Evolutionary conservation across 2,113 vertebrate species (phyloP).

Genomic region (Desmodus rotundus): DNA sequence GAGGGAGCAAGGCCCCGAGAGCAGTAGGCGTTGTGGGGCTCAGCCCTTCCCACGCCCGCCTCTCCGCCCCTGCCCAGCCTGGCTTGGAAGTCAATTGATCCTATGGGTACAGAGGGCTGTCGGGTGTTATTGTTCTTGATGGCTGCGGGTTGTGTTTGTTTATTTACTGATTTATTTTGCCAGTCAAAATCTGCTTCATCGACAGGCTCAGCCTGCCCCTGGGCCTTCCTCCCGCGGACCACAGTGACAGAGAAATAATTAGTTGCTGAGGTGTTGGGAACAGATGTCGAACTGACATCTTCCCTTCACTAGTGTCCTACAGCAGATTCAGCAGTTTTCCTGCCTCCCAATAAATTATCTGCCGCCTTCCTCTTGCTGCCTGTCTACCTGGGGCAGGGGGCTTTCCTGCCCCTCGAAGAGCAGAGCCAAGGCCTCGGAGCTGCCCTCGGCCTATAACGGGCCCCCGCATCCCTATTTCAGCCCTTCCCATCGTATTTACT

Average conservation of each 20-base stretch:
- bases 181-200: constrained; percentile 62
- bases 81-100: neutral
- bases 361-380: neutral
- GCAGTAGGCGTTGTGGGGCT: neutral
- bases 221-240: neutral
- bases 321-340: constrained; percentile 62
- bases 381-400: neutral
- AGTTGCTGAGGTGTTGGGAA: constrained; percentile 67
- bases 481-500: neutral
- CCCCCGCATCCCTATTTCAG: no score
- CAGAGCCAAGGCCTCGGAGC: accelerated
- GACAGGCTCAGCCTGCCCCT: constrained; percentile 61
- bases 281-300: constrained; percentile 72
- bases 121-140: neutral
- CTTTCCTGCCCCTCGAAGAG: constrained; percentile 12
- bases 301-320: constrained; percentile 55
- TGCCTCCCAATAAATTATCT: constrained; percentile 57
- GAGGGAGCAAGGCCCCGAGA: accelerated
- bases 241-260: constrained; percentile 68
- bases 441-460: neutral
- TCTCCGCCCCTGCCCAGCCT: neutral
- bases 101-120: neutral
- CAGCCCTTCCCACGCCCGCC: accelerated
- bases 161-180: constrained; percentile 62
- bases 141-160: neutral